phyloP scores from a whole-genome alignment of 2,888 invertebrate genomes.

The Oegoconia quadripuncta region DNA sequence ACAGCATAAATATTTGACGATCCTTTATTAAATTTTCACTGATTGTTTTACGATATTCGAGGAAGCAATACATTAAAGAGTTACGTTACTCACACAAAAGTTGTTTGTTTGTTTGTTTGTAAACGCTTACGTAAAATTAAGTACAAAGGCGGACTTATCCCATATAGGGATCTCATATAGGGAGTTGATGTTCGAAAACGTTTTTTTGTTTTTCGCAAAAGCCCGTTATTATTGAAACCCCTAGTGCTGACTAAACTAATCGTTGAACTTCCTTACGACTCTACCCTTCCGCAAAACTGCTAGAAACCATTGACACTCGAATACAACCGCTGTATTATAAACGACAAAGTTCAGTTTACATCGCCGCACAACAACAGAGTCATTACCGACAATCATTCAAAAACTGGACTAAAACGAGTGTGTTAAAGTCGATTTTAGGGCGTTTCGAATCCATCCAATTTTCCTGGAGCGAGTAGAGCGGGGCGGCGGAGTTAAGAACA shows the following conservation, averaged over 20 bases:
- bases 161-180: background rate
- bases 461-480: constrained; percentile 43
- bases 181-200: background rate
- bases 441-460: constrained; percentile 52
- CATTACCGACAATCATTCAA: constrained; percentile 25
- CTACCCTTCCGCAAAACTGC: constrained; percentile 73
- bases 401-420: constrained; percentile 31
- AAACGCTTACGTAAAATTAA: no score
- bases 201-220: background rate
- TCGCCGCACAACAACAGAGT: constrained; percentile 15
- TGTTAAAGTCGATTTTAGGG: constrained; percentile 34
- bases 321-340: constrained; percentile 39
- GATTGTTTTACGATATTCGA: no score
- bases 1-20: no score
- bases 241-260: constrained; percentile 77
- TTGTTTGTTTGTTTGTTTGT: no score
- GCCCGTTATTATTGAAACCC: constrained; percentile 16
- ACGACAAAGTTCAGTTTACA: constrained; percentile 18
- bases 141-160: no score
- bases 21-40: no score
- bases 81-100: no score
- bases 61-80: no score
- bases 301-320: constrained; percentile 32
- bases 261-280: constrained; percentile 78
- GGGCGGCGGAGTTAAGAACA: constrained; percentile 76